These are phyloP conservation scores for Rhinella marina DNA, from an alignment of 2,797 vertebrate genomes.

Conservation along the genomic window DNA sequence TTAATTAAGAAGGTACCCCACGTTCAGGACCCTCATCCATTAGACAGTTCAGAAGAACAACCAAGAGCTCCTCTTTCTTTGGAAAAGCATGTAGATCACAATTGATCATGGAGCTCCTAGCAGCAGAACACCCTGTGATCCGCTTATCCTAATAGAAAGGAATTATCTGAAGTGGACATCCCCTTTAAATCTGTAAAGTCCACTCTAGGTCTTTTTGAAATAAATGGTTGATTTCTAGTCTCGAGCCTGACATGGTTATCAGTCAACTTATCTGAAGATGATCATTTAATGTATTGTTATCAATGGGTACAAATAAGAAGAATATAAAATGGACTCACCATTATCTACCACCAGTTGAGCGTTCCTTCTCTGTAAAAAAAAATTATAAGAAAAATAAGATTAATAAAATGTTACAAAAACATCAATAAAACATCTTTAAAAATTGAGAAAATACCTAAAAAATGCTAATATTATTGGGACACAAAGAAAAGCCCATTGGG, in stretches of 20 bases:
- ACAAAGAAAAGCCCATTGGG: background rate
- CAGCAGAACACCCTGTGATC: background rate
- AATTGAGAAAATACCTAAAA: background rate
- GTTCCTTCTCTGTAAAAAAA: conserved; percentile 14
- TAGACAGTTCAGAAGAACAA: too few species aligned
- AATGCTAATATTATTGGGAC: background rate
- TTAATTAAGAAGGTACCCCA: background rate
- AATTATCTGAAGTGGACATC: background rate
- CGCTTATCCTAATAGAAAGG: background rate
- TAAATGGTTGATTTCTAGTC: background rate
- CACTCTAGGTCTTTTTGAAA: background rate
- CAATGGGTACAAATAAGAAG: background rate
- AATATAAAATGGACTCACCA: conserved; percentile 21
- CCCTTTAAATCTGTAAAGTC: background rate
- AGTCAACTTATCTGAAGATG: background rate
- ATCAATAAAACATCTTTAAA: background rate
- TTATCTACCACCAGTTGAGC: conserved; percentile 16
- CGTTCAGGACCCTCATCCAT: too few species aligned
- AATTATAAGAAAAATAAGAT: background rate
- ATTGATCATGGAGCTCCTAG: background rate
- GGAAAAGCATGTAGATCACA: background rate
- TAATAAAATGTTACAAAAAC: background rate
- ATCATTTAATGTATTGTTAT: background rate
- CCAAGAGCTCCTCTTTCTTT: background rate
- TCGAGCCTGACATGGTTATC: background rate